Conservation (phyloP, 2,888 invertebrate genomes). For the Oithona nana region DNA sequence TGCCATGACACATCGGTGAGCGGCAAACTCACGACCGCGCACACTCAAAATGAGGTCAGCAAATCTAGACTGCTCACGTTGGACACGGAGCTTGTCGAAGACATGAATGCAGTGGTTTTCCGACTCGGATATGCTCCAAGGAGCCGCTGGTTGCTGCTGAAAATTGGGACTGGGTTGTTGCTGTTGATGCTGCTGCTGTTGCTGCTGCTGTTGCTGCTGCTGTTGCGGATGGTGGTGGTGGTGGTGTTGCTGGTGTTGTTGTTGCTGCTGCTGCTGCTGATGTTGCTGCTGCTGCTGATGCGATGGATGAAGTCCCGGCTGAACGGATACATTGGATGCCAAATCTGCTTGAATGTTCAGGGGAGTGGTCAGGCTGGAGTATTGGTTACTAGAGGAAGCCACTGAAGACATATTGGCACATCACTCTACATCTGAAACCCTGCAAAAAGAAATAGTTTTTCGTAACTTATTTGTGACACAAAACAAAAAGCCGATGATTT, state of each 20-base stretch:
- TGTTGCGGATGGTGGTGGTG: background rate
- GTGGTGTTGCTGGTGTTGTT: background rate
- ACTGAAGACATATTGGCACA: background rate
- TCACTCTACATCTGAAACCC: background rate
- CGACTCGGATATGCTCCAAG: slow-evolving; percentile 16
- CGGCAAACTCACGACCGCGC: slow-evolving; percentile 28
- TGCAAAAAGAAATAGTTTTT: background rate
- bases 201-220: background rate
- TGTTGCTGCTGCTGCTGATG: background rate
- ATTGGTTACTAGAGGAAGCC: no score
- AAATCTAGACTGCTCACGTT: slow-evolving; percentile 32
- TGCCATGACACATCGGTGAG: slow-evolving; percentile 35
- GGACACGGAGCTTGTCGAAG: slow-evolving; percentile 30
- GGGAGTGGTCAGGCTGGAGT: background rate
- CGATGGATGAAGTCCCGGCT: background rate
- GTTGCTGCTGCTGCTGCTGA: background rate
- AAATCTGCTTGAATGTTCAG: background rate
- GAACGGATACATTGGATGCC: no score
- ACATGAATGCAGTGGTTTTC: slow-evolving; percentile 28
- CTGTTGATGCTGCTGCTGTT: background rate
- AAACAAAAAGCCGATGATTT: background rate
- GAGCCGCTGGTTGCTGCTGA: slow-evolving; percentile 11
- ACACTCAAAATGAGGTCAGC: slow-evolving; percentile 31
- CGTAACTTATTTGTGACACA: background rate
- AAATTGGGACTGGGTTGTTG: background rate